A percentile compares a stretch with the other conserved stretches of the same genome.
phyloP scores from a whole-genome alignment of 2,113 vertebrate genomes.

The Podiceps cristatus region DNA sequence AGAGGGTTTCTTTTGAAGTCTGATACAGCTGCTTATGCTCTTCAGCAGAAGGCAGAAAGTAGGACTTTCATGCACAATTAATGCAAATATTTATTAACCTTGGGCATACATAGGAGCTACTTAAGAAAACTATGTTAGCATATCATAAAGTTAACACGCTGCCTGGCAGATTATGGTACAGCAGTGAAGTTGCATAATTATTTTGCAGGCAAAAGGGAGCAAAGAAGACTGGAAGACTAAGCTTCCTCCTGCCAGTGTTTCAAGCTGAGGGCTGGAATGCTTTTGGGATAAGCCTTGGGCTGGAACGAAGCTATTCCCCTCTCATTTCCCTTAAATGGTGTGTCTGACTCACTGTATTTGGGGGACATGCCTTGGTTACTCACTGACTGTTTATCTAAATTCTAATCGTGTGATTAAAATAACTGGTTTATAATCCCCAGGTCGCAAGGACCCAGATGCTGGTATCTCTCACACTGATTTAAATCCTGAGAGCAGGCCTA shows the following conservation, averaged over 20 bases:
- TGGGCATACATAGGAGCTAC: background rate
- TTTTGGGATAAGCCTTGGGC: background rate
- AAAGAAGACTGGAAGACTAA: background rate
- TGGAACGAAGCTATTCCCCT: background rate
- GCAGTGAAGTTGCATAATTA: background rate
- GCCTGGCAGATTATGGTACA: background rate
- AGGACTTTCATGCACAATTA: background rate
- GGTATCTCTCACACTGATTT: background rate
- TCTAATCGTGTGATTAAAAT: background rate
- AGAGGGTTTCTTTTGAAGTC: background rate
- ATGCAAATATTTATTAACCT: background rate
- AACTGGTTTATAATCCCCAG: background rate
- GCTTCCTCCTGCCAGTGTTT: background rate
- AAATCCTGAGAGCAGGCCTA: background rate
- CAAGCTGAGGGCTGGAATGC: accelerated
- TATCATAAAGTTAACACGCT: accelerated
- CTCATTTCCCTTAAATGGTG: conserved; percentile 10
- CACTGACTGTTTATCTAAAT: background rate
- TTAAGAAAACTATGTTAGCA: accelerated
- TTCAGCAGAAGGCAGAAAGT: background rate
- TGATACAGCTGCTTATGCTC: background rate
- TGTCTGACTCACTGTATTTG: background rate
- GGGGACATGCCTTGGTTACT: background rate
- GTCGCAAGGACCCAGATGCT: background rate
- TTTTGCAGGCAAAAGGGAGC: background rate